Conservation (phyloP, 2,888 invertebrate species). For the Spisula solida region DNA sequence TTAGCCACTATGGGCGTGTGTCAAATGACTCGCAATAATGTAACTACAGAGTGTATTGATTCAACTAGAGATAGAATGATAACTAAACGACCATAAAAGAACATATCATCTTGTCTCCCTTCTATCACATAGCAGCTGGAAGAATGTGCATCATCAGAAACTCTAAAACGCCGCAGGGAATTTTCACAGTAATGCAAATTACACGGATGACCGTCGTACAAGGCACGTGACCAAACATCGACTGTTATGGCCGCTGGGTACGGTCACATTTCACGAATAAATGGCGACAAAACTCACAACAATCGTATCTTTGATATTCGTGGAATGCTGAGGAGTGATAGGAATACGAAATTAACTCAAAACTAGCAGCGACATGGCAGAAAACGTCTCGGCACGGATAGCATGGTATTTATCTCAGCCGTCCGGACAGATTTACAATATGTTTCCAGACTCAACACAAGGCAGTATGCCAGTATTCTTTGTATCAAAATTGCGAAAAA, state of each 20-base stretch:
- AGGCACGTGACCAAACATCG: slow-evolving; percentile 67
- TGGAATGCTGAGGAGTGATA: not conserved
- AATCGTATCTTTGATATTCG: not conserved
- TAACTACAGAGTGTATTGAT: not conserved
- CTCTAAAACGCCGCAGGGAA: slow-evolving; percentile 48
- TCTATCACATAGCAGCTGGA: slow-evolving; percentile 16
- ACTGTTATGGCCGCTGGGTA: slow-evolving; percentile 56
- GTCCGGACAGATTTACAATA: slow-evolving; percentile 12
- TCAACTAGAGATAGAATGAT: slow-evolving; percentile 3
- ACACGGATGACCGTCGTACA: slow-evolving; percentile 59
- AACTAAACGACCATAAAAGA: slow-evolving; percentile 13
- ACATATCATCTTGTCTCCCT: not conserved
- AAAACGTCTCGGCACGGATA: not conserved
- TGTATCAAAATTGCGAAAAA: slow-evolving; percentile 16
- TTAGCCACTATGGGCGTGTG: not conserved
- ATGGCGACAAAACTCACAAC: slow-evolving; percentile 48
- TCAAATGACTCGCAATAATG: not conserved
- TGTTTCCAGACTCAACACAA: slow-evolving; percentile 10
- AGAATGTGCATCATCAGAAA: not conserved
- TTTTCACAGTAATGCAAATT: slow-evolving; percentile 61
- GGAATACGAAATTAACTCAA: not conserved
- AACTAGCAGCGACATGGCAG: not conserved
- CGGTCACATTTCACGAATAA: slow-evolving; percentile 46
- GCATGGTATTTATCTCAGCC: not conserved
- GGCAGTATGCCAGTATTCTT: slow-evolving; percentile 23